Percentiles rank a stretch among this genome's conserved stretches.
These are phyloP conservation scores for Ephydatia muelleri DNA, from an alignment of 37 sponge, comb jelly and placozoan species.

Conservation along the genomic window DNA sequence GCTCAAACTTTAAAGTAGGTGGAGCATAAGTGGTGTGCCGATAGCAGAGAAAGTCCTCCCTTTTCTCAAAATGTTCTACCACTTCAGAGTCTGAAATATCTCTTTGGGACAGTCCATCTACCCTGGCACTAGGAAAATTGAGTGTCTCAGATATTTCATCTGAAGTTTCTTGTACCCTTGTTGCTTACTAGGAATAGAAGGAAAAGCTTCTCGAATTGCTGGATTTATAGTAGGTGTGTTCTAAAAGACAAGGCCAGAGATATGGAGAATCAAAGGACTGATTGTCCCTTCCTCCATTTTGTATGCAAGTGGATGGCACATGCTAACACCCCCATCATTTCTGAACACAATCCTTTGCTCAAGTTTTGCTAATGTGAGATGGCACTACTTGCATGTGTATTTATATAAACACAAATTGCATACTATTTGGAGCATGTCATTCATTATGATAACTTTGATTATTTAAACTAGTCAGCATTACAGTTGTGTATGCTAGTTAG, in stretches of 20 bases:
- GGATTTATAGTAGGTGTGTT: conserved; percentile 65
- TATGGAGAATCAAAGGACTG: not conserved
- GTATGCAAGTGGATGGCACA: too few relatives aligned
- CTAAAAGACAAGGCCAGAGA: conserved; percentile 23
- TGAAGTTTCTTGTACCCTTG: not conserved
- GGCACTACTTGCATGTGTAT: too few relatives aligned
- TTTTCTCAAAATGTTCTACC: conserved; percentile 69
- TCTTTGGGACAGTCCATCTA: conserved; percentile 82
- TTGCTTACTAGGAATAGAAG: conserved; percentile 60
- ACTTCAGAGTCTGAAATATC: conserved; percentile 75
- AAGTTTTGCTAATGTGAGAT: too few relatives aligned
- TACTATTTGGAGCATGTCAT: too few relatives aligned
- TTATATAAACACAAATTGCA: too few relatives aligned
- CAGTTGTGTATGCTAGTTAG: too few relatives aligned
- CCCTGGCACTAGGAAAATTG: conserved; percentile 69
- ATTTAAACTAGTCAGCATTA: too few relatives aligned
- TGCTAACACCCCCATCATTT: too few relatives aligned
- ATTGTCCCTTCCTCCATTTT: too few relatives aligned
- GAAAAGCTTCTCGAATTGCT: conserved; percentile 56
- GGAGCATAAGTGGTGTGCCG: conserved; percentile 55
- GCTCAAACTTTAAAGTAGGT: conserved; percentile 52
- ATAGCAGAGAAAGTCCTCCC: conserved; percentile 81
- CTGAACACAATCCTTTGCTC: too few relatives aligned
- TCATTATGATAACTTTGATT: too few relatives aligned
- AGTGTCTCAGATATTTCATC: not conserved